Conservation (phyloP, 1,140 invertebrate species). For the Sminthurides bifidus region DNA sequence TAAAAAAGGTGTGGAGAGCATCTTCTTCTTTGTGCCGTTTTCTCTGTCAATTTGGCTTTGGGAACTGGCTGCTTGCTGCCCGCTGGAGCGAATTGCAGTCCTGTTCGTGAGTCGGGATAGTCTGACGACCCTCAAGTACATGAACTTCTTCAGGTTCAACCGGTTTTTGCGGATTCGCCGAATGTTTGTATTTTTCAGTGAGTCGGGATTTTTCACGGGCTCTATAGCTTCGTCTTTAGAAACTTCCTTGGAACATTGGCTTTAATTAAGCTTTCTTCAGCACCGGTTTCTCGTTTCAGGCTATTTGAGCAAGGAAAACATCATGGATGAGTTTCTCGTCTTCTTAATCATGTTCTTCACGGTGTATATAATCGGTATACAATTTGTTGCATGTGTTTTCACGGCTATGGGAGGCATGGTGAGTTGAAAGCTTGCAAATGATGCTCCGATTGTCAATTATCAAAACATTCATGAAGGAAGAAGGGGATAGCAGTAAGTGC, state of each 20-base stretch:
- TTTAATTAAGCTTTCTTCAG: background rate
- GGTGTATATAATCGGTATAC: conserved; percentile 12
- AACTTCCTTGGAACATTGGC: background rate
- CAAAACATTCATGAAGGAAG: background rate
- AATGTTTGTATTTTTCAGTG: conserved; percentile 11
- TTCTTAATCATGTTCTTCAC: conserved; percentile 15
- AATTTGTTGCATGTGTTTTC: conserved; percentile 20
- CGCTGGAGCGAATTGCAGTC: conserved; percentile 15
- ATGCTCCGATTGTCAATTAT: background rate
- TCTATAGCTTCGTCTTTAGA: background rate
- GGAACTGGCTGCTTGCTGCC: conserved; percentile 13
- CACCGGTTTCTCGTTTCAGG: conserved; percentile 1
- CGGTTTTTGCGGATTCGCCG: conserved; percentile 6
- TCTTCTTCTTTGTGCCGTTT: conserved; percentile 7
- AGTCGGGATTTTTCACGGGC: background rate
- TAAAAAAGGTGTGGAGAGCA: background rate
- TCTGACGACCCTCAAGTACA: background rate
- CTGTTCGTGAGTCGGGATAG: background rate
- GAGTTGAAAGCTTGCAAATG: background rate
- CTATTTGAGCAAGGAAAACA: conserved; percentile 1
- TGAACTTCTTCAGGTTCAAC: conserved; percentile 18
- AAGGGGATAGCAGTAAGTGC: conserved; percentile 9
- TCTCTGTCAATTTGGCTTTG: conserved; percentile 1
- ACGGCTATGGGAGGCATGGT: background rate
- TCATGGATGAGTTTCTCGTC: background rate